Evolutionary conservation across 2,888 invertebrate genomes (phyloP), one percentile per base, ranked within the genome.

Genomic region (Dilophus febrilis): DNA sequence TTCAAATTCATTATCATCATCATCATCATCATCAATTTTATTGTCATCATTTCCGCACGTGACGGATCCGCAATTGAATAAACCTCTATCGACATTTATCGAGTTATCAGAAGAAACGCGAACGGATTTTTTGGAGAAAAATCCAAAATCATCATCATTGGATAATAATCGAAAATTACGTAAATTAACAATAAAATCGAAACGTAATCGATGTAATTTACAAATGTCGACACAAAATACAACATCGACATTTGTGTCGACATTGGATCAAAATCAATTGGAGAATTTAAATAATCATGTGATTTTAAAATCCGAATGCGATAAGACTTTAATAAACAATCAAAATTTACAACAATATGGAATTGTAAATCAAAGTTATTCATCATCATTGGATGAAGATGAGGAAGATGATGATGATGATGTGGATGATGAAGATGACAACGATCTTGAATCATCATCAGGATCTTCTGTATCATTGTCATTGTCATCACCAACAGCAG

Each of bases 351-450:
- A 14, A 36, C 14, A 11, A 22, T 6, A 18, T 11, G 7, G 19
- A 18, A 7, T n/a, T n/a, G n/a, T n/a, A n/a, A n/a, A n/a, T n/a
- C n/a, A n/a, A n/a, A n/a, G n/a, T n/a, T n/a, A n/a, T n/a, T n/a
- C n/a, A n/a, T n/a, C n/a, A n/a, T n/a, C n/a, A 32, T n/a, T 33
- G 10, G 22, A 29, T 10, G 22, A 42, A n/a, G 30, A 34, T 17
- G 30, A 16, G 30, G 38, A 38, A 26, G 38, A 49, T 37, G 37
- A 32, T 35, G 47, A 36, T 33, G 45, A 42, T 19, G 32, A 42
- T 32, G 42, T 42, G 30, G 44, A 43, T 16, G 47, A 46, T 18
- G 48, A 47, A 13, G 51, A 40, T 13, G 35, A 33, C 14, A 29
- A 37, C 6, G 37, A 30, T 14, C 32, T 34, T 12, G 41, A 12